Base-by-base conservation (phyloP, 1,140 invertebrate species). In the Lineus longissimus region DNA sequence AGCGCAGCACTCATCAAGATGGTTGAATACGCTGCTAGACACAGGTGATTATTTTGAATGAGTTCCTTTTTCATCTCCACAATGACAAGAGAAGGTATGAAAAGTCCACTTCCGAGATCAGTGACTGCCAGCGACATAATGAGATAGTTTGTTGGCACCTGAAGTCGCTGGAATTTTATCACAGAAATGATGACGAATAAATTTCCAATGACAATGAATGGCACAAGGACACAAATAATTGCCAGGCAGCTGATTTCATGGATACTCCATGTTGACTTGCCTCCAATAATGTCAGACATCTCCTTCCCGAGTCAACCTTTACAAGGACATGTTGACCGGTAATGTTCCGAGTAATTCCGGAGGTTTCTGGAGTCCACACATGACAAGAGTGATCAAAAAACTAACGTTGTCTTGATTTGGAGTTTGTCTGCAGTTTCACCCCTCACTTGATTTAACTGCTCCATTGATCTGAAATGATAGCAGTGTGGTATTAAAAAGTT, bases 91-190 rank as follows among this genome's bases (percentile, higher is more conserved):
- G 75, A 68, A 0, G 74, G 71, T 2, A 71, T 66, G 9, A 61
- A 61, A n/a, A 94, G 87, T 0, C 91, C 93, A 2, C 95, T 91
- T 51, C 94, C 85, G 84, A 93, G 91, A 78, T 95, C 93, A 23
- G 92, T 92, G 59, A 92, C 85, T 9, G 93, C 80, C 58, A 96
- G 83, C 13, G 92, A 94, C 30, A 94, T 92, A 58, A 95, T 91
- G 81, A 95, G 95, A 79, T 93, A 94, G 83, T 97, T 96, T 63
- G 93, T 95, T 73, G 94, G 93, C 67, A 93, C 67, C 45, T 93
- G 87, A 47, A 96, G 86, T 82, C 93, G 92, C 90, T 74, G 69
- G 69, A 69, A 76, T 31, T 68, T 84, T 87, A 89, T 87, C 65
- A 81, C 71, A 22, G 68, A 68, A 1, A 75, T 29, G 36, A 81